phyloP scores from a whole-genome alignment of 2,113 vertebrate genomes.

The Motacilla alba region DNA sequence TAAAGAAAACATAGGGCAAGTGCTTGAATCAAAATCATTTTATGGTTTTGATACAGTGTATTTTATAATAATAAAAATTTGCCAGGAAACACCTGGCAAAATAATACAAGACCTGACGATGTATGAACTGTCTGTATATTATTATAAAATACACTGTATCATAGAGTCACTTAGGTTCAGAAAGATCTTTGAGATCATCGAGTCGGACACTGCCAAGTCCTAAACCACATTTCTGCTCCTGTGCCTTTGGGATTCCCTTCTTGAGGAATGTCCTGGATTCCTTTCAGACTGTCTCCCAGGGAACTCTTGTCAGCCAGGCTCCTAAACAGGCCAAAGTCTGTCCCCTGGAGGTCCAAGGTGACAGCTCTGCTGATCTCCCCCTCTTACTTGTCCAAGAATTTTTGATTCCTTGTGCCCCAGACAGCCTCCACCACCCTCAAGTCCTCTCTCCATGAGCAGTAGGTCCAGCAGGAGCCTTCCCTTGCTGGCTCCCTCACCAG shows the following conservation, averaged over 20 bases:
- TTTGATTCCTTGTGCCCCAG: fast-evolving
- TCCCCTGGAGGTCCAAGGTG: not conserved
- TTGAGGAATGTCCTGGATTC: not conserved
- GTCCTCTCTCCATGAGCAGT: not conserved
- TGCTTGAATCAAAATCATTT: not conserved
- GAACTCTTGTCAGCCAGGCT: not conserved
- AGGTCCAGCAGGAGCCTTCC: not conserved
- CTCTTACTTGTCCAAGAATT: too few species aligned
- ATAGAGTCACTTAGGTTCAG: not conserved
- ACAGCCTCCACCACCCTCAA: not conserved
- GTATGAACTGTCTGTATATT: not conserved
- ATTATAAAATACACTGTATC: not conserved
- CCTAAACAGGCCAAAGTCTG: not conserved
- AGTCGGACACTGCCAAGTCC: not conserved
- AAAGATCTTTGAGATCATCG: not conserved
- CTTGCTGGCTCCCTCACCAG: not conserved
- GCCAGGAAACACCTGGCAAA: not conserved
- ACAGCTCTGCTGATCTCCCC: not conserved
- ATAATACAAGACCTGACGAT: not conserved
- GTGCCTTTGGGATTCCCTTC: not conserved
- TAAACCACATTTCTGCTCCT: not conserved
- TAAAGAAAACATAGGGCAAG: not conserved
- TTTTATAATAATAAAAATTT: too few species aligned
- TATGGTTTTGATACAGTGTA: too few species aligned
- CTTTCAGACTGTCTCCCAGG: not conserved